Percentiles rank a stretch among this genome's conserved stretches.
Evolutionary conservation across 2,113 vertebrate genomes (phyloP).

Genomic region (Menidia beryllina): DNA sequence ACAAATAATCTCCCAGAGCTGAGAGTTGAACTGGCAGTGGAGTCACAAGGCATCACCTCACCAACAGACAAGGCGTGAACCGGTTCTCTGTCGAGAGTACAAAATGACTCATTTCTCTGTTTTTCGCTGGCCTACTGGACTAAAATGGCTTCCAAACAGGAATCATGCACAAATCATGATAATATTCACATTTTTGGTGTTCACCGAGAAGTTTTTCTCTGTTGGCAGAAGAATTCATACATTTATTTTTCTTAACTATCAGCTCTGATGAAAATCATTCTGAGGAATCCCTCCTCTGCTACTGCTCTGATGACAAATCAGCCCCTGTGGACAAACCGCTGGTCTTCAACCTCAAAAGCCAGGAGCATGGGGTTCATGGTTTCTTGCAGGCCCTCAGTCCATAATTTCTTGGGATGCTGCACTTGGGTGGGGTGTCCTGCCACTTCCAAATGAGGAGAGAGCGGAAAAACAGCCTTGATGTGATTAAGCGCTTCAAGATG

Average conservation of each 20-base stretch:
- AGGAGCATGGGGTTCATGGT: slow-evolving; percentile 52
- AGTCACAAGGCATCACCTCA: too few relatives aligned
- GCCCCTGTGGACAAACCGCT: slow-evolving; percentile 20
- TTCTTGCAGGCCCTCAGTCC: slow-evolving; percentile 58
- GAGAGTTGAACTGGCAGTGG: too few relatives aligned
- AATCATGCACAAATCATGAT: neutral
- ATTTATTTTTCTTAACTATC: neutral
- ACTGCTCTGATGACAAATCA: neutral
- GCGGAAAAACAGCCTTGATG: slow-evolving; percentile 59
- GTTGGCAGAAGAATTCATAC: neutral
- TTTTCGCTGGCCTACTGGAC: too few relatives aligned
- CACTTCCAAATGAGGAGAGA: slow-evolving; percentile 72
- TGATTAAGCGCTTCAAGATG: slow-evolving; percentile 83
- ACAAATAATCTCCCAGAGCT: too few relatives aligned
- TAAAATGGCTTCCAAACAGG: neutral
- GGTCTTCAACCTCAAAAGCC: slow-evolving; percentile 57
- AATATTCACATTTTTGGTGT: neutral
- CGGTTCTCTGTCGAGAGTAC: too few relatives aligned
- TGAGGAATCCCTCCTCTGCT: neutral
- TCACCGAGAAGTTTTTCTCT: neutral
- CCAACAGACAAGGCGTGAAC: too few relatives aligned
- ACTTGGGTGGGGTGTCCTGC: slow-evolving; percentile 71
- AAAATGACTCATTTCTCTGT: too few relatives aligned
- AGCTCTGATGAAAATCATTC: neutral
- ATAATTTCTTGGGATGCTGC: slow-evolving; percentile 59